phyloP scores from a whole-genome alignment of 2,888 invertebrate genomes.

The Drosophila dives region DNA sequence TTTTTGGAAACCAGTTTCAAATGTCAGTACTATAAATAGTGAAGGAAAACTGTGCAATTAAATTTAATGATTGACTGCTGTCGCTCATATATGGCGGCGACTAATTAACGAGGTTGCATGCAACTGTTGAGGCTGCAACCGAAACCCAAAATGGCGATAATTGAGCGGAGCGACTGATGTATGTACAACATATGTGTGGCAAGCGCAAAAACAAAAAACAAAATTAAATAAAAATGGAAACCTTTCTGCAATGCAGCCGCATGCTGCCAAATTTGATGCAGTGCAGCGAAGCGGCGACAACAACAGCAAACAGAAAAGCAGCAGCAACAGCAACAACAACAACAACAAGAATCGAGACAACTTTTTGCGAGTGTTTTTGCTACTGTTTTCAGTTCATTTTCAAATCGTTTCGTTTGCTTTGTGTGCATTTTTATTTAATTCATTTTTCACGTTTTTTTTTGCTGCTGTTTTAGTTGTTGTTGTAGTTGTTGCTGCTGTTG shows the following conservation, averaged over 20 bases:
- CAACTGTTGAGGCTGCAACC: constrained; percentile 22
- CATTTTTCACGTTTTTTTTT: constrained; percentile 74
- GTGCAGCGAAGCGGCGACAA: constrained; percentile 61
- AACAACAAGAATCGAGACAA: constrained; percentile 41
- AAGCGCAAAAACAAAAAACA: constrained; percentile 4
- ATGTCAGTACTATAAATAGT: constrained; percentile 40
- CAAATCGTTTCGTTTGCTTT: constrained; percentile 71
- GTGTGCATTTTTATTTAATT: constrained; percentile 77
- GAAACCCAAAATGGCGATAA: constrained; percentile 57
- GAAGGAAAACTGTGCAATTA: constrained; percentile 46
- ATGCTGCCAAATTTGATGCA: constrained; percentile 60
- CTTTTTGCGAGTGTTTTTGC: constrained; percentile 63
- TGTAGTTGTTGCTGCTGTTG: constrained; percentile 53
- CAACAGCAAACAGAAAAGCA: constrained; percentile 29
- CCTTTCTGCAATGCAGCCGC: constrained; percentile 55
- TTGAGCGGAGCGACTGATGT: constrained; percentile 32
- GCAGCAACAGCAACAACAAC: constrained; percentile 20
- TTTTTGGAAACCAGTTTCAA: neutral
- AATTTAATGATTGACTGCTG: constrained; percentile 64
- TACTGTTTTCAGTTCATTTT: constrained; percentile 75
- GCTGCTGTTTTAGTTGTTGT: constrained; percentile 36
- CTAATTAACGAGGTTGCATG: constrained; percentile 61
- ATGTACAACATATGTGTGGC: constrained; percentile 27
- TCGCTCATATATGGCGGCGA: constrained; percentile 41
- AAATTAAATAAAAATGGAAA: constrained; percentile 34